These are phyloP conservation scores for Brachystomella parvula DNA, from an alignment of 1,140 invertebrate genomes.

Conservation along the genomic window DNA sequence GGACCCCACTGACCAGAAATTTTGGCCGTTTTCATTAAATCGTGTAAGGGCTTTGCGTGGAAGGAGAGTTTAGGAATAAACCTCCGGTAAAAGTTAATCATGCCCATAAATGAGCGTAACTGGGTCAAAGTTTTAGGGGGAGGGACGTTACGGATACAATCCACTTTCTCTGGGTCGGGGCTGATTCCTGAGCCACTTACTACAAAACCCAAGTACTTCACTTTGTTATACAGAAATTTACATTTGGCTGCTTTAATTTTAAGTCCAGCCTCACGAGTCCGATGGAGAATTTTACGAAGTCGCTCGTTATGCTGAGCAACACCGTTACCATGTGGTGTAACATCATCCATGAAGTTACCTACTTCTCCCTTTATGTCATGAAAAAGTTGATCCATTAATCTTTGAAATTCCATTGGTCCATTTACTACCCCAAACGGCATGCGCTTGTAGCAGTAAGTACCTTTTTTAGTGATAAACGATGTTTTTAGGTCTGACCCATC, in stretches of 20 bases:
- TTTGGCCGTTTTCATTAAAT: neutral
- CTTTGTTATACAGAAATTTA: neutral
- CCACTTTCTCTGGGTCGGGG: slow-evolving; percentile 1
- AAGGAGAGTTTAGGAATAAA: neutral
- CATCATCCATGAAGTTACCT: neutral
- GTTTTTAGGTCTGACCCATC: slow-evolving; percentile 4
- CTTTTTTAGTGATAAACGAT: neutral
- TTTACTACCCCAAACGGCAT: too few relatives aligned
- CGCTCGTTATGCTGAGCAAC: neutral
- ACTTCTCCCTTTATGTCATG: neutral
- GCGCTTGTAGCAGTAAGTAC: neutral
- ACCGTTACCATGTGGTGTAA: neutral
- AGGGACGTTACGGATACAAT: neutral
- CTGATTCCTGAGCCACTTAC: neutral
- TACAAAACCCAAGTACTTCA: slow-evolving; percentile 1
- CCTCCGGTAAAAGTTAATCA: slow-evolving; percentile 1
- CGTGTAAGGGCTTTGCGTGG: neutral
- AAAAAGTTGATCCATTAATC: neutral
- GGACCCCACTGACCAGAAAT: neutral
- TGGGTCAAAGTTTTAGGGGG: neutral
- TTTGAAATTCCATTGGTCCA: neutral
- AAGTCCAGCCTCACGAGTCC: neutral
- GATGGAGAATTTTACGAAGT: neutral
- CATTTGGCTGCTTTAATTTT: neutral
- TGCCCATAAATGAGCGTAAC: neutral